A percentile compares a stretch with the other conserved stretches of the same genome.
phyloP scores from a whole-genome alignment of 1,140 invertebrate species.

The Drosophila sp. region DNA sequence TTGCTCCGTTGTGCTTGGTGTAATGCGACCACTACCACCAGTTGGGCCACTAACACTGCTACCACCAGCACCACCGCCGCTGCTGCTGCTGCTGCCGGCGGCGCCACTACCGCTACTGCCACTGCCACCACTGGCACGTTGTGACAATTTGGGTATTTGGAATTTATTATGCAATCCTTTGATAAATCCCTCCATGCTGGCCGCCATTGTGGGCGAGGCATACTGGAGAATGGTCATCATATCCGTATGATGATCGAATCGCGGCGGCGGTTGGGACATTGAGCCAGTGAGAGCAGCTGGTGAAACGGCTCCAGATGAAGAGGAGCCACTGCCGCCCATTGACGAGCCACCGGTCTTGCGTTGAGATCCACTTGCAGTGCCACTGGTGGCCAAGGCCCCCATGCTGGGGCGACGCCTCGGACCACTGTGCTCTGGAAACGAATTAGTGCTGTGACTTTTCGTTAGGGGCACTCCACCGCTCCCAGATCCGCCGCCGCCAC shows the following conservation, averaged over 20 bases:
- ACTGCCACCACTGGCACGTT: conserved; percentile 38
- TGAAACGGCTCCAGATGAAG: conserved; percentile 53
- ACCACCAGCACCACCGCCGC: background rate
- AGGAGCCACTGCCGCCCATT: conserved; percentile 30
- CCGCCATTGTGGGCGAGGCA: conserved; percentile 72
- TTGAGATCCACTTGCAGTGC: conserved; percentile 27
- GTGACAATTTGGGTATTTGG: conserved; percentile 92
- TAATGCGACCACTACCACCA: conserved; percentile 30
- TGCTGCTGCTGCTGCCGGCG: conserved; percentile 12
- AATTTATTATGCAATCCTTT: conserved; percentile 92
- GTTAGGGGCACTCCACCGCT: conserved; percentile 59
- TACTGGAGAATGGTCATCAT: conserved; percentile 82
- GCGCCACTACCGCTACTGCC: conserved; percentile 31
- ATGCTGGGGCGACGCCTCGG: conserved; percentile 62
- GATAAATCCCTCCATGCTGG: conserved; percentile 88
- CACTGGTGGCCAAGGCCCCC: conserved; percentile 37
- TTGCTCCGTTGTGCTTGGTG: conserved; percentile 28
- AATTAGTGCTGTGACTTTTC: conserved; percentile 75
- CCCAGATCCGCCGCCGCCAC: background rate
- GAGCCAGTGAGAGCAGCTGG: conserved; percentile 57
- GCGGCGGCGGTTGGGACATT: conserved; percentile 60
- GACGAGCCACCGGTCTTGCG: conserved; percentile 44
- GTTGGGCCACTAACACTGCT: background rate
- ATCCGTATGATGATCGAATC: conserved; percentile 74
- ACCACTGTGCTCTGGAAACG: conserved; percentile 56